Conservation (phyloP, 2,113 vertebrate genomes). For the Otocyon megalotis region DNA sequence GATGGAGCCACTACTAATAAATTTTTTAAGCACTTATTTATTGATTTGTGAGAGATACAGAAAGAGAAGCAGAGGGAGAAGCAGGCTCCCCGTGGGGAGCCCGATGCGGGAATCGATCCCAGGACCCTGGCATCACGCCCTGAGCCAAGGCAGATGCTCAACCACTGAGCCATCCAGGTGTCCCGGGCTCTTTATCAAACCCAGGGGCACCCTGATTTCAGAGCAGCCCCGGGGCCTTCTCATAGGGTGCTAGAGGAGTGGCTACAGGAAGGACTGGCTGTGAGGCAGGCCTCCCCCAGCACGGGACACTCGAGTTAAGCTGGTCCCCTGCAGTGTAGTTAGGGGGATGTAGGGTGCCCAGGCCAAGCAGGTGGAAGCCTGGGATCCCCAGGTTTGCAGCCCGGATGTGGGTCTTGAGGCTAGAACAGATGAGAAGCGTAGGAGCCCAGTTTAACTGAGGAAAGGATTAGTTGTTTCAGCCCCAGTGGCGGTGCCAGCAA, state of each 20-base stretch:
- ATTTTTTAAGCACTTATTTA: too few relatives aligned
- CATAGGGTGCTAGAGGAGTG: fast-evolving
- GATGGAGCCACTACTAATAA: neutral
- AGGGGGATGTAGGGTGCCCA: neutral
- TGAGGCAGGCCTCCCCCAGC: neutral
- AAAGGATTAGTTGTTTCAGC: slow-evolving; percentile 37
- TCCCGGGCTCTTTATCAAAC: neutral
- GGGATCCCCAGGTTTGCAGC: neutral
- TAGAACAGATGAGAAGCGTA: neutral
- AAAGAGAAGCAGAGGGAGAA: too few relatives aligned
- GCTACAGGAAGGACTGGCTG: neutral
- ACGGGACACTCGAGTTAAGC: too few relatives aligned
- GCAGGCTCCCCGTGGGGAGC: too few relatives aligned
- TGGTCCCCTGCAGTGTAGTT: fast-evolving
- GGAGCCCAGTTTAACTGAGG: neutral
- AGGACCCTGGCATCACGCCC: too few relatives aligned
- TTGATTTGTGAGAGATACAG: too few relatives aligned
- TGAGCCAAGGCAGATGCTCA: too few relatives aligned
- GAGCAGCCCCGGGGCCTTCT: neutral
- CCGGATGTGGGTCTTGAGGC: neutral
- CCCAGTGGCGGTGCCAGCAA: neutral
- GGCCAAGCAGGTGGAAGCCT: fast-evolving
- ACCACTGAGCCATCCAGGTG: too few relatives aligned
- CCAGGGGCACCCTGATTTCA: neutral
- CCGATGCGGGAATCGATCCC: too few relatives aligned